A percentile compares a stretch with the other conserved stretches of the same genome.
Conservation (phyloP, 2,888 invertebrate species). For the Tribolium freemani region DNA sequence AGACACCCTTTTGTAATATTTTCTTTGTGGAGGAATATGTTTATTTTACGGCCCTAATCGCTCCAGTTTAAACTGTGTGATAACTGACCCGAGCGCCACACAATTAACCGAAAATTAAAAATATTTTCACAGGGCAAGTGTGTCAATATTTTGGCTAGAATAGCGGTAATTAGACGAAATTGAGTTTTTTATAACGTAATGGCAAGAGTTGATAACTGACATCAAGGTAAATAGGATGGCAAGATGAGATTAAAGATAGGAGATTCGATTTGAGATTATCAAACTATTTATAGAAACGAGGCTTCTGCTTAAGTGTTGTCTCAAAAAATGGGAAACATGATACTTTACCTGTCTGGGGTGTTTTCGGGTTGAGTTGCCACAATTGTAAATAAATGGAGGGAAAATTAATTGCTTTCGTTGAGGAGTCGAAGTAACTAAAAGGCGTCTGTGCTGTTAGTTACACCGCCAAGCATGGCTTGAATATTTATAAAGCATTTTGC, state of each 20-base stretch:
- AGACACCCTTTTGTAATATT: slow-evolving; percentile 3
- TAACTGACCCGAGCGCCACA: not conserved
- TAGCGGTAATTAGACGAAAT: not conserved
- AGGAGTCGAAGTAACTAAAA: slow-evolving; percentile 41
- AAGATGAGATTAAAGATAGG: slow-evolving; percentile 19
- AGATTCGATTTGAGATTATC: slow-evolving; percentile 24
- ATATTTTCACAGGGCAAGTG: too few relatives aligned
- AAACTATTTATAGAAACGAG: slow-evolving; percentile 5
- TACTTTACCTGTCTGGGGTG: too few relatives aligned
- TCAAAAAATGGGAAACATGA: not conserved
- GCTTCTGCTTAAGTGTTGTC: not conserved
- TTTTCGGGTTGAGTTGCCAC: too few relatives aligned
- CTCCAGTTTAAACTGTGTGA: not conserved
- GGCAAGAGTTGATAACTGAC: not conserved
- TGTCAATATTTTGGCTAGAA: too few relatives aligned
- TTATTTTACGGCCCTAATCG: slow-evolving; percentile 3
- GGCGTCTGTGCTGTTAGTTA: slow-evolving; percentile 48
- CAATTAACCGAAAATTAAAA: too few relatives aligned
- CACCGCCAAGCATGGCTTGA: slow-evolving; percentile 49
- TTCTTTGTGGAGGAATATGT: not conserved
- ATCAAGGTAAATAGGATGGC: slow-evolving; percentile 15
- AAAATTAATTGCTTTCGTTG: slow-evolving; percentile 48
- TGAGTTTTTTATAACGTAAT: slow-evolving; percentile 5
- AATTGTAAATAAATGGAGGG: not conserved
- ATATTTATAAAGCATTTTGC: slow-evolving; percentile 49